Base-by-base conservation (phyloP, 2,113 vertebrate species). In the Austrofundulus limnaeus region DNA sequence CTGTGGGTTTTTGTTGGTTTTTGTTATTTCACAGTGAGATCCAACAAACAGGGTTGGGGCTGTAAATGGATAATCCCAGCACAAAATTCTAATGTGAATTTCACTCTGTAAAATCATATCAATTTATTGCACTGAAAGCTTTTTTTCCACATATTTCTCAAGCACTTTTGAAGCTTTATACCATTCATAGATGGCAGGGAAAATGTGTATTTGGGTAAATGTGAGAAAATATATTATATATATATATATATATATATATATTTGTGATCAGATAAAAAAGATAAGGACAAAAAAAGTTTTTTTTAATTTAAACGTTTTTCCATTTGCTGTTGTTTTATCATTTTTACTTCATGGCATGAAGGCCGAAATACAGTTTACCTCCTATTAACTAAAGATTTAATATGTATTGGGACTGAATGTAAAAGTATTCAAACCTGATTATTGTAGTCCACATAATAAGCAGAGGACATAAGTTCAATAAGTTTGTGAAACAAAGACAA, bases 261-360 rank as follows among this genome's bases (percentile, higher is more conserved):
- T 53, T 60, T 77, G 17, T 59, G 31, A 68, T 46, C 23, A n/a
- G 28, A 34, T 16, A 19, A 48, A 76, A 11, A 24, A 11, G 13
- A 31, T 20, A 41, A 76, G 54, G 21, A 53, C 8, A 52, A 45
- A 61, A 54, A 48, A 21, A 34, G 11, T 0, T 7, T 24, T 20
- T 62, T 76, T 70, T 28, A 42, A 48, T 21, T 58, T 64, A 21
- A 61, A 52, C 43, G 39, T 54, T 41, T 70, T 46, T 83, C 47
- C n/a, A 61, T 72, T 78, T 61, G 69, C 42, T 42, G 53, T 61
- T 14, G 17, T 64, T 50, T 10, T 53, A 39, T 61, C 37, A 48
- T 73, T 66, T 68, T 41, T 51, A 58, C 42, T 74, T 70, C 70
- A 86, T 82, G 81, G 65, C 47, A 63, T 51, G 54, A 54, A 62